Conservation (phyloP, 2,888 invertebrate species). For the Cartodere bifasciata region DNA sequence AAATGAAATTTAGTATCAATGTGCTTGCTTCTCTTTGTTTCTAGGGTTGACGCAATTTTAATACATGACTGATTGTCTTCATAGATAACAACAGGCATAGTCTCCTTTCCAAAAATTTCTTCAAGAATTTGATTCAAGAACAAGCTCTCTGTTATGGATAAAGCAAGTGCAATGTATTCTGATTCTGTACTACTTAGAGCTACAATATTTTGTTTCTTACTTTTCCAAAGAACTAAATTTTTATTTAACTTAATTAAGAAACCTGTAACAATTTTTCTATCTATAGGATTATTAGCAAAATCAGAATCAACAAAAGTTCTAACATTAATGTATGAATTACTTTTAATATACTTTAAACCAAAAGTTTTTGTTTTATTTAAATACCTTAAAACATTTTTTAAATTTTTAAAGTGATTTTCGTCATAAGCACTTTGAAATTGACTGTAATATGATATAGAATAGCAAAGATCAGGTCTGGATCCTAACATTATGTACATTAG, state of each 20-base stretch:
- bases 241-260: constrained; percentile 10
- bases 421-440: constrained; percentile 11
- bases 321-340: constrained; percentile 7
- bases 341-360: constrained; percentile 11
- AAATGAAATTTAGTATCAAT: constrained; percentile 11
- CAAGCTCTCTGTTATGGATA: constrained; percentile 10
- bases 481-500: constrained; percentile 14
- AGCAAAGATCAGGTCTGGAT: constrained; percentile 14
- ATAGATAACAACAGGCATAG: constrained; percentile 4
- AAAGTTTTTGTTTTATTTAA: constrained; percentile 9
- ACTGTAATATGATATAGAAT: constrained; percentile 12
- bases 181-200: constrained; percentile 12
- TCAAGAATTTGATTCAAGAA: constrained; percentile 13
- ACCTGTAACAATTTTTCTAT: constrained; percentile 13
- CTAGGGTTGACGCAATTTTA: constrained; percentile 24
- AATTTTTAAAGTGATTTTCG: constrained; percentile 12
- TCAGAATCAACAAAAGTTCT: constrained; percentile 11
- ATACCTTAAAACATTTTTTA: constrained; percentile 12
- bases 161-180: constrained; percentile 12
- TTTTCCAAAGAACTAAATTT: constrained; percentile 11
- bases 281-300: constrained; percentile 13
- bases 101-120: constrained; percentile 10
- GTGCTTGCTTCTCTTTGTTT: constrained; percentile 11
- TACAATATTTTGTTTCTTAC: constrained; percentile 11
- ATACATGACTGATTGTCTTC: constrained; percentile 11